phyloP scores from a whole-genome alignment of 2,113 vertebrate genomes.

The Cichladusa arquata region DNA sequence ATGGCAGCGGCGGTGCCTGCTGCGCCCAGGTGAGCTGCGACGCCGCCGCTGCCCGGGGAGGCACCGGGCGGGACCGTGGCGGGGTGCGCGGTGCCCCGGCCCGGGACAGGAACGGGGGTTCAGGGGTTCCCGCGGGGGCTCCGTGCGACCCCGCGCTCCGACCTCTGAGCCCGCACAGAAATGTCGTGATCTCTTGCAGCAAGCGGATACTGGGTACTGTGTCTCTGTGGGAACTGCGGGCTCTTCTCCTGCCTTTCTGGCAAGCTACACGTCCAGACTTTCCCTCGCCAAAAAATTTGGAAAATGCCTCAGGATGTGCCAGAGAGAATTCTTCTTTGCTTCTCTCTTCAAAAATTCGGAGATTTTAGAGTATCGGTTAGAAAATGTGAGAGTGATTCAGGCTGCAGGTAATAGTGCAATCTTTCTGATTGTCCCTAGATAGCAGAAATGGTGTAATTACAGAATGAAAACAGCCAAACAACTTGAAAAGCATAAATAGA shows the following conservation, averaged over 20 bases:
- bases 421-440: slow-evolving; percentile 1
- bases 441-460: slow-evolving; percentile 10
- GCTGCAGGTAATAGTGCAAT: background rate
- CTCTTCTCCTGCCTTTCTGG: background rate
- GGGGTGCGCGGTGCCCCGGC: background rate
- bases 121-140: background rate
- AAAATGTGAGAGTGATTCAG: background rate
- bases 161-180: background rate
- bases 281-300: background rate
- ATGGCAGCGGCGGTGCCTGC: background rate
- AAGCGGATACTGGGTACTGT: accelerated
- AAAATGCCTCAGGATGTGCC: background rate
- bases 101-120: background rate
- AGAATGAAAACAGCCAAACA: background rate
- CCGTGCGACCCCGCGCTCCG: background rate
- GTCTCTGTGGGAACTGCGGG: background rate
- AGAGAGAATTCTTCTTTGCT: background rate
- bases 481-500: background rate
- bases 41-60: background rate
- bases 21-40: slow-evolving; percentile 30
- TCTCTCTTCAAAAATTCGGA: background rate
- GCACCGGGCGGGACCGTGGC: background rate
- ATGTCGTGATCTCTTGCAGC: background rate
- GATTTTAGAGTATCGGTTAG: background rate
- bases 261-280: background rate